Conservation (phyloP, 1,140 invertebrate genomes). For the Drosophila persimilis region DNA sequence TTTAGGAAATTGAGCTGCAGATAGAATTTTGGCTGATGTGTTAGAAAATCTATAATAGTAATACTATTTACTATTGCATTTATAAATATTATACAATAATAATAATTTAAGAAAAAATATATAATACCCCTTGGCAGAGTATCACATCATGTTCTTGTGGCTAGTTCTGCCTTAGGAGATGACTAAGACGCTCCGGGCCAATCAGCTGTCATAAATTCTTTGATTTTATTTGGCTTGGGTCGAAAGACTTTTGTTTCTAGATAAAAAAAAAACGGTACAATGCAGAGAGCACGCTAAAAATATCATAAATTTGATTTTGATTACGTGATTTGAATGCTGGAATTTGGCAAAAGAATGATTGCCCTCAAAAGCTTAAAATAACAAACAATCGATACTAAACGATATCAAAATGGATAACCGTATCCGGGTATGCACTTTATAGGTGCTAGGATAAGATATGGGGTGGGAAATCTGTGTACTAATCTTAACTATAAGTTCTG, state of each 20-base stretch:
- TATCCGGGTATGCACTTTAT: no score
- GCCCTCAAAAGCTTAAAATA: background rate
- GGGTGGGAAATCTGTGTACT: background rate
- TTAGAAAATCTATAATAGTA: no score
- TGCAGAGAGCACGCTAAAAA: slow-evolving; percentile 22
- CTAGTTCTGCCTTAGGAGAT: slow-evolving; percentile 46
- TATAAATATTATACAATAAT: no score
- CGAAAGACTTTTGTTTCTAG: slow-evolving; percentile 45
- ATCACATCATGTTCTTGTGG: slow-evolving; percentile 33
- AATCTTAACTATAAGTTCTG: background rate
- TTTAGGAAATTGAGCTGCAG: no score
- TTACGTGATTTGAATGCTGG: slow-evolving; percentile 36
- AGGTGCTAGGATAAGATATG: no score
- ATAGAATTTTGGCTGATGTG: no score
- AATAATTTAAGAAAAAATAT: no score
- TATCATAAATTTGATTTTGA: slow-evolving; percentile 41
- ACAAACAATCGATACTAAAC: no score
- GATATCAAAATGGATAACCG: background rate
- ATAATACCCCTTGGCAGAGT: no score
- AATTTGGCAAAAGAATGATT: slow-evolving; percentile 1
- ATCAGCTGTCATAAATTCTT: slow-evolving; percentile 62
- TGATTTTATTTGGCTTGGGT: slow-evolving; percentile 55
- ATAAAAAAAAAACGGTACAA: slow-evolving; percentile 41
- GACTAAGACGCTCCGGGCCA: slow-evolving; percentile 50
- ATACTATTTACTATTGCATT: no score